These are phyloP conservation scores for Ennomos quercinarius DNA, from an alignment of 2,888 invertebrate species.

Conservation along the genomic window DNA sequence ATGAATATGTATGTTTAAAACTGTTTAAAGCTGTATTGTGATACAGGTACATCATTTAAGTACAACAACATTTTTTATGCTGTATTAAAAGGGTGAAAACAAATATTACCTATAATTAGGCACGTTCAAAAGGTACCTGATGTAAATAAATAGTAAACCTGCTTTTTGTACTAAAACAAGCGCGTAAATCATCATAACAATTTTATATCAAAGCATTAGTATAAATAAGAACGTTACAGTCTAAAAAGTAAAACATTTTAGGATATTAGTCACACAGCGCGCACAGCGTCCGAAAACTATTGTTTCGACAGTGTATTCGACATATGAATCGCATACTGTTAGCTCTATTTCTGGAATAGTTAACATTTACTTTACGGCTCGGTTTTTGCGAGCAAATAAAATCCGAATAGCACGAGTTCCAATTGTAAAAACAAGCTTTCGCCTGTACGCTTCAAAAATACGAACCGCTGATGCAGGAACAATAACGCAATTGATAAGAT, in stretches of 20 bases:
- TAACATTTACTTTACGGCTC: slow-evolving; percentile 66
- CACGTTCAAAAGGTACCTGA: slow-evolving; percentile 21
- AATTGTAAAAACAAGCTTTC: slow-evolving; percentile 47
- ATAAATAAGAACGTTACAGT: slow-evolving; percentile 59
- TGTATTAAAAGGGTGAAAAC: slow-evolving; percentile 28
- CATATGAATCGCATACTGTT: slow-evolving; percentile 69
- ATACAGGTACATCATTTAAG: slow-evolving; percentile 10
- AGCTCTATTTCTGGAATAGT: slow-evolving; percentile 73
- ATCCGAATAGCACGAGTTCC: slow-evolving; percentile 54
- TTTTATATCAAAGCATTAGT: slow-evolving; percentile 52
- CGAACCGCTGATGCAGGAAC: slow-evolving; percentile 37
- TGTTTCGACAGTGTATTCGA: slow-evolving; percentile 72
- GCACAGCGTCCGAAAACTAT: slow-evolving; percentile 61
- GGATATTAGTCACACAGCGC: slow-evolving; percentile 69
- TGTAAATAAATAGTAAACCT: slow-evolving; percentile 37
- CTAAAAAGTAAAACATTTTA: slow-evolving; percentile 65
- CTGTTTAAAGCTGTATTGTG: slow-evolving; percentile 15
- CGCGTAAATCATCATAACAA: slow-evolving; percentile 43
- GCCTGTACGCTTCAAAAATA: slow-evolving; percentile 26
- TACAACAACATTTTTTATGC: slow-evolving; percentile 27
- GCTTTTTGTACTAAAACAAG: slow-evolving; percentile 42
- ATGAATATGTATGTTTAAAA: slow-evolving; percentile 29
- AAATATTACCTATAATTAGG: slow-evolving; percentile 1
- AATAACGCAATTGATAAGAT: slow-evolving; percentile 32
- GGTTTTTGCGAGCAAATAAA: slow-evolving; percentile 70